A percentile compares a stretch with the other conserved stretches of the same genome.
These are phyloP conservation scores for Sakesphorus luctuosus DNA, from an alignment of 2,113 vertebrate species.

Conservation along the genomic window DNA sequence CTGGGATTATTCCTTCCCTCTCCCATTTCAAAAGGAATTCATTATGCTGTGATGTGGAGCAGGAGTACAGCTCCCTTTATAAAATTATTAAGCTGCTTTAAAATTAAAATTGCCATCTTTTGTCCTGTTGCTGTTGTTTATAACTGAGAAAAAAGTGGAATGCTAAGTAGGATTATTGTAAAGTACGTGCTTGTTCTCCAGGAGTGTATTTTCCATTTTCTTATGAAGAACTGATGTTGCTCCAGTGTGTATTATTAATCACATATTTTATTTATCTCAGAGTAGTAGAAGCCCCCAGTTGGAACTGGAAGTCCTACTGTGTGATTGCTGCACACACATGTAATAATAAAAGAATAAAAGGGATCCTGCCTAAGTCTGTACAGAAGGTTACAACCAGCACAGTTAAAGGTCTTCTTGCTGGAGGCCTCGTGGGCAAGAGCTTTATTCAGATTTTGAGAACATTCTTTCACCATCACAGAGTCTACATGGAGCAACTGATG, in stretches of 20 bases:
- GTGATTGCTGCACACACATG: neutral
- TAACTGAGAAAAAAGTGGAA: conserved; percentile 19
- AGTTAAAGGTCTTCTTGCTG: neutral
- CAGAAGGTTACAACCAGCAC: neutral
- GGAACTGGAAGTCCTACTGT: neutral
- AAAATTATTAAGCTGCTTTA: conserved; percentile 60
- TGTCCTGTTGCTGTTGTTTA: conserved; percentile 47
- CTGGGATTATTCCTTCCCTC: conserved; percentile 46
- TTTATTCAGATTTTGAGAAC: neutral
- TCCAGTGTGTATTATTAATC: conserved; percentile 38
- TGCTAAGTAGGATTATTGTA: conserved; percentile 26
- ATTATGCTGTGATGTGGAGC: conserved; percentile 50
- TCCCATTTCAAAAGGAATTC: conserved; percentile 63
- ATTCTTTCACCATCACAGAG: neutral
- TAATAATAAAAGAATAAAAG: neutral
- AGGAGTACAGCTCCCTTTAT: conserved; percentile 42
- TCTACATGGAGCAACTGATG: neutral
- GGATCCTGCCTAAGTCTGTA: neutral
- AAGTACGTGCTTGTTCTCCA: neutral
- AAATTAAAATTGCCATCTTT: conserved; percentile 60
- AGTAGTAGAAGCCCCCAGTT: neutral
- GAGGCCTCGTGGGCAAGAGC: neutral
- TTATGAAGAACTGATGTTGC: neutral
- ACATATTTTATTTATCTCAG: conserved; percentile 13
- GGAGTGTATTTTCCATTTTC: neutral